phyloP scores from a whole-genome alignment of 2,888 invertebrate genomes.

The Lasius fuliginosus region DNA sequence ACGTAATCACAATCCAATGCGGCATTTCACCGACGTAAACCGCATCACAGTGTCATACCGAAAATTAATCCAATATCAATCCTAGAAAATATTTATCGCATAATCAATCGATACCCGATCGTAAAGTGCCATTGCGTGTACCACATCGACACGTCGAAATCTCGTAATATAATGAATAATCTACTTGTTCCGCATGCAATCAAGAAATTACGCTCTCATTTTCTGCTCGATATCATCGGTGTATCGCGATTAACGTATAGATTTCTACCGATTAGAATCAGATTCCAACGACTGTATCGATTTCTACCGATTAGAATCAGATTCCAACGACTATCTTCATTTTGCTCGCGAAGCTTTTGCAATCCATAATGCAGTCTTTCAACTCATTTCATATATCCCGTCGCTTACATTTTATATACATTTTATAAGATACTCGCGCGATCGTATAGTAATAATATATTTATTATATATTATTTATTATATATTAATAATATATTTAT shows the following conservation, averaged over 20 bases:
- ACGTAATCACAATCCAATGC: slow-evolving; percentile 69
- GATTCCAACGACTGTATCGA: slow-evolving; percentile 63
- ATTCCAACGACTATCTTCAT: slow-evolving; percentile 63
- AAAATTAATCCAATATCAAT: slow-evolving; percentile 66
- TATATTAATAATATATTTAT: slow-evolving; percentile 1
- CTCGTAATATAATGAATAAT: slow-evolving; percentile 71
- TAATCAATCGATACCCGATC: slow-evolving; percentile 60
- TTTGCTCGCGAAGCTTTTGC: neutral
- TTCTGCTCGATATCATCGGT: slow-evolving; percentile 59
- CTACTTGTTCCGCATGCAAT: slow-evolving; percentile 68
- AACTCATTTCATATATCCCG: neutral
- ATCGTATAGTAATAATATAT: slow-evolving; percentile 7
- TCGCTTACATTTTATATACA: neutral
- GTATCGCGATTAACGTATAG: slow-evolving; percentile 71
- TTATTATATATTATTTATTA: neutral
- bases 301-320: slow-evolving; percentile 51
- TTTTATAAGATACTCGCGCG: neutral
- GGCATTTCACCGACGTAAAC: slow-evolving; percentile 51
- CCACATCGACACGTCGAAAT: slow-evolving; percentile 72
- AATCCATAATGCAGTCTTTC: neutral
- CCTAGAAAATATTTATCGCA: slow-evolving; percentile 79
- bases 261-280: slow-evolving; percentile 56
- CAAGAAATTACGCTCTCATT: slow-evolving; percentile 73
- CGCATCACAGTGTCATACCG: slow-evolving; percentile 39
- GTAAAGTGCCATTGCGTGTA: slow-evolving; percentile 79